Evolutionary conservation across 2,888 invertebrate species (phyloP).

Genomic region (Calliopum simillimum): DNA sequence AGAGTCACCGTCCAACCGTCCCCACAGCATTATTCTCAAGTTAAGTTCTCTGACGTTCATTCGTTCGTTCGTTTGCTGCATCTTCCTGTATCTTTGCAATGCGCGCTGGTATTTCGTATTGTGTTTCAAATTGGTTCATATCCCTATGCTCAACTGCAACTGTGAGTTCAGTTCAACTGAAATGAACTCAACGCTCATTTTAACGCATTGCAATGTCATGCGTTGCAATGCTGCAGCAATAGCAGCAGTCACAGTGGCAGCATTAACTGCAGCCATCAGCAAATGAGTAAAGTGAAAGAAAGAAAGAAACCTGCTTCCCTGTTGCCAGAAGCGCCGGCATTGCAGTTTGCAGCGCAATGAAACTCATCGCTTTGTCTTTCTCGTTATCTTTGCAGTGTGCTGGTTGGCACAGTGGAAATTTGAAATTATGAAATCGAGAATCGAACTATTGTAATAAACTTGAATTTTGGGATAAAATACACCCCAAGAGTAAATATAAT

Average conservation of each 20-base stretch:
- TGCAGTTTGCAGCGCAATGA: slow-evolving; percentile 59
- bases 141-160: slow-evolving; percentile 3
- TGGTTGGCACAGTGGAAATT: no score
- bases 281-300: neutral
- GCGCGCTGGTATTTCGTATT: neutral
- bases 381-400: neutral
- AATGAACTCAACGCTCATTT: slow-evolving; percentile 3
- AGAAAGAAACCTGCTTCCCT: slow-evolving; percentile 55
- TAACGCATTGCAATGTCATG: slow-evolving; percentile 3
- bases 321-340: slow-evolving; percentile 59
- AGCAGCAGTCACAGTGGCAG: neutral
- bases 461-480: no score
- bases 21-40: no score
- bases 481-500: no score
- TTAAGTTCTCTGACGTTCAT: no score
- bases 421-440: no score
- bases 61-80: neutral
- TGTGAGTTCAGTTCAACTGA: no score
- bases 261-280: neutral
- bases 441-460: no score
- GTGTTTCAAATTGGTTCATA: slow-evolving; percentile 11
- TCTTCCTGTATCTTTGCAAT: slow-evolving; percentile 8
- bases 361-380: slow-evolving; percentile 22
- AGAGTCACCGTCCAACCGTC: no score
- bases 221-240: neutral